These are phyloP conservation scores for cat (Felis catus) DNA, from an alignment of 2,113 vertebrate genomes.

Conservation along the genomic window F.catus_Fca126_mat1.0 CM031420.1:52576001-52576500, in stretches of 20 bases:
- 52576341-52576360: neutral
- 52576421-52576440: neutral
- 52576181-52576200: neutral
- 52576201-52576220: neutral
- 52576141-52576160: neutral
- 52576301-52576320: neutral
- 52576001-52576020: neutral
- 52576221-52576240: neutral
- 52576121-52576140: neutral
- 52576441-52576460: neutral
- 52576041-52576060: neutral
- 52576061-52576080: neutral
- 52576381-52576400: neutral
- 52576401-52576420: neutral
- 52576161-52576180: neutral
- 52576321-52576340: neutral
- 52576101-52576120: conserved; percentile 15
- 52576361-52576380: neutral
- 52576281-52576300: conserved; percentile 46
- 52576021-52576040: neutral
- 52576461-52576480: neutral
- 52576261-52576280: conserved; percentile 43
- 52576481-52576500: neutral
- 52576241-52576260: neutral
- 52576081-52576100: neutral